These are phyloP conservation scores for Chymomyza procnemis DNA, from an alignment of 2,888 invertebrate species.

Conservation along the genomic window DNA sequence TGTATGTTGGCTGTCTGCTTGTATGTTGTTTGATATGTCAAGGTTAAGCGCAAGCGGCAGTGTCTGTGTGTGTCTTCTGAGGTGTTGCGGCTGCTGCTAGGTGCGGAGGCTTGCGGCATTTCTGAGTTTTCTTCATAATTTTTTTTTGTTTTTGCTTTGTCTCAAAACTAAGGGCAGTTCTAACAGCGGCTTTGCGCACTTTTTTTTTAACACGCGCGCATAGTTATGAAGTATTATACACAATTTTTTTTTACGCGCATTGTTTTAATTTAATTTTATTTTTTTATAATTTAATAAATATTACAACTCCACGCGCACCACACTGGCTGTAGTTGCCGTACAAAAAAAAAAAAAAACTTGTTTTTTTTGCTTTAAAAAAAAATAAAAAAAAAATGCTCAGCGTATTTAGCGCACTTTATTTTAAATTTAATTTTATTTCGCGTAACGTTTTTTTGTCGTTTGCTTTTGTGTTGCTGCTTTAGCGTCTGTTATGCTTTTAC, in stretches of 20 bases:
- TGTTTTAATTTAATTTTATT: neutral
- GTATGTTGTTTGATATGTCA: constrained; percentile 59
- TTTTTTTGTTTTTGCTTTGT: constrained; percentile 2
- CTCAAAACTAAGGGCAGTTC: constrained; percentile 1
- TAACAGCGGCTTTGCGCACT: neutral
- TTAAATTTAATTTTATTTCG: constrained; percentile 42
- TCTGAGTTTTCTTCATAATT: constrained; percentile 2
- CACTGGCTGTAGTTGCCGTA: neutral
- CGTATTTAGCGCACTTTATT: constrained; percentile 22
- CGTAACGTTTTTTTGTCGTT: constrained; percentile 3
- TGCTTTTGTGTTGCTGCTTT: constrained; percentile 8
- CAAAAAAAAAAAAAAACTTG: constrained; percentile 6
- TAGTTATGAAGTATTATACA: neutral
- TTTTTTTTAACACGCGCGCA: neutral
- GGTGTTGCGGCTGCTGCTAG: neutral
- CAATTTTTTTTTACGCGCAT: constrained; percentile 9
- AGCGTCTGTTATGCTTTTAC: neutral
- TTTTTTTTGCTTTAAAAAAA: neutral
- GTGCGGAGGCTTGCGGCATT: neutral
- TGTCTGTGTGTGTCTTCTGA: neutral
- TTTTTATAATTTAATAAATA: neutral
- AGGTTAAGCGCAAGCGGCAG: constrained; percentile 52
- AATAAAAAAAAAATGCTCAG: constrained; percentile 2
- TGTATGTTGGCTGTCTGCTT: constrained; percentile 5
- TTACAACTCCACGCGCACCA: neutral